Percentiles rank a stretch among this genome's conserved stretches.
phyloP scores from a whole-genome alignment of 2,888 invertebrate genomes.

The Lissonota sp. region DNA sequence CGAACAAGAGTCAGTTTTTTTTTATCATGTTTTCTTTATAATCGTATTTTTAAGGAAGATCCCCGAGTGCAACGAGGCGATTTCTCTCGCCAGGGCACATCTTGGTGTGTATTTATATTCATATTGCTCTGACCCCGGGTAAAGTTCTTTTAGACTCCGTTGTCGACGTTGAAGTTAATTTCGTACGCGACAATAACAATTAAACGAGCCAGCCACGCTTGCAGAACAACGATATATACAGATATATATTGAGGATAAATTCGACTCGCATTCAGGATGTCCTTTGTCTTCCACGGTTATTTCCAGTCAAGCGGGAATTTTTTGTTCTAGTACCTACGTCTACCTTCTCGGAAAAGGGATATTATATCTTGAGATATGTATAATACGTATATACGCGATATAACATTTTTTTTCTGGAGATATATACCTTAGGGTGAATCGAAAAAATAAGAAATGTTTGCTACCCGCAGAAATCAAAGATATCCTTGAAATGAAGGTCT shows the following conservation, averaged over 20 bases:
- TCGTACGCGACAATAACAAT: constrained; percentile 69
- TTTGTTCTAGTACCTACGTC: constrained; percentile 27
- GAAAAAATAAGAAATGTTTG: too few relatives aligned
- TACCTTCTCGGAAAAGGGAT: background rate
- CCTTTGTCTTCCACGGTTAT: constrained; percentile 70
- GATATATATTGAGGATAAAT: constrained; percentile 25
- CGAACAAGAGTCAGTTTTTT: constrained; percentile 13
- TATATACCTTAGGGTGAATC: too few relatives aligned
- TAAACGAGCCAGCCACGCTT: constrained; percentile 75
- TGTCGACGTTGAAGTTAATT: constrained; percentile 47
- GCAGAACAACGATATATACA: constrained; percentile 22
- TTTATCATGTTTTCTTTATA: constrained; percentile 42
- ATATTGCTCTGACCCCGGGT: constrained; percentile 15
- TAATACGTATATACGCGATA: too few relatives aligned
- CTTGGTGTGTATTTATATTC: background rate
- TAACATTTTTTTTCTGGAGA: too few relatives aligned
- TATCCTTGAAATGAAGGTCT: too few relatives aligned
- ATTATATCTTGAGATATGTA: too few relatives aligned
- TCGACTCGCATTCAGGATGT: constrained; percentile 74
- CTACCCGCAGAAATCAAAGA: too few relatives aligned
- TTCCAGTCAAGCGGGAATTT: constrained; percentile 37
- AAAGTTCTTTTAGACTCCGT: constrained; percentile 31
- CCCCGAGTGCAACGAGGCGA: constrained; percentile 78
- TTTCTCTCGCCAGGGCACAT: background rate
- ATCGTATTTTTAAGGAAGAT: constrained; percentile 69